Evolutionary conservation across 2,113 vertebrate species (phyloP), one percentile per base, ranked within the genome.

Genomic region (Martes martes): DNA sequence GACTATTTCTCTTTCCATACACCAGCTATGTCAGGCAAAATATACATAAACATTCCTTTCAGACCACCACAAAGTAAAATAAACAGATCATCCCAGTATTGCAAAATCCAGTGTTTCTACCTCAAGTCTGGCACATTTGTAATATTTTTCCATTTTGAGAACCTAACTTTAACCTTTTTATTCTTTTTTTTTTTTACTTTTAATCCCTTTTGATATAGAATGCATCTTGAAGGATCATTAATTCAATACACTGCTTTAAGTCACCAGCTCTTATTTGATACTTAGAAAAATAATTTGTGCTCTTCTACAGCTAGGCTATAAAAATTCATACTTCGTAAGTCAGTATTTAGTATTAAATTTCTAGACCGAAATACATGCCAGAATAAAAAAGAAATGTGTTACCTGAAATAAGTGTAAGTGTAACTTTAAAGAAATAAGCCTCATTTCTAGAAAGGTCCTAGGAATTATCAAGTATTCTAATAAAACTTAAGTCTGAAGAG

Each of bases 321-420:
- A 94, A 94, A 96, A 85, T 78, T 95, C 89, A 93, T 97, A 92
- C 67, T 98, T 97, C 78, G 50, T 82, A 61, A 96, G 14, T 98
- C 90, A 95, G 87, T 97, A 93, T 96, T 88, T 96, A 95, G 42
- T 73, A 88, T 63, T 96, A 55, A 81, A 73, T 74, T 89, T 98
- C 98, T 98, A 98, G 86, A 89, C 80, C 59, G 71, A 97, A 98
- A 93, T 82, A 47, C 67, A 96, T 94, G 61, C 96, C 95, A 97
- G 97, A 97, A 96, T 98, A 97, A 98, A 97, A 96, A 97, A 42
- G 24, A 74, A 85, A 97, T 96, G 82, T 87, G 92, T 97, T 82
- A 96, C 74, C 11, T 97, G 97, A 93, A 92, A 96, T 91, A 14
- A 71, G 50, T 91, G 39, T 88, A 87, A 82, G 1, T 74, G 4